Conservation (phyloP, 2,113 vertebrate genomes). For the Sinocyclocheilus maitianheensis region DNA sequence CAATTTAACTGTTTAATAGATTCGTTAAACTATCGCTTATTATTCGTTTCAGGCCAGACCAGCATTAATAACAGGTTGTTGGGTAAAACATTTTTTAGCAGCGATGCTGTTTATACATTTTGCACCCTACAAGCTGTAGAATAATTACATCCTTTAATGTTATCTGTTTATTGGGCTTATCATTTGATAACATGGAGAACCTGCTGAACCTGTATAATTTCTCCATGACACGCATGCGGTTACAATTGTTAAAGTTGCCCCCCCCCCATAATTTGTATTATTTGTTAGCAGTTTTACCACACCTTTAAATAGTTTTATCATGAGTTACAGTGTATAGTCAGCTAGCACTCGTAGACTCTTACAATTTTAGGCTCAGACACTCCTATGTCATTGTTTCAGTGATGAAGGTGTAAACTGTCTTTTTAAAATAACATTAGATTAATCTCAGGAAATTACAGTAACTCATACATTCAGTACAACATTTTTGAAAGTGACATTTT, state of each 20-base stretch:
- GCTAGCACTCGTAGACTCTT: not conserved
- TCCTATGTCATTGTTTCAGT: not conserved
- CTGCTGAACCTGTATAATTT: not conserved
- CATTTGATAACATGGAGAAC: not conserved
- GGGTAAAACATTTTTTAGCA: not conserved
- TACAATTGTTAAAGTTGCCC: not conserved
- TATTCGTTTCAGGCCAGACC: not conserved
- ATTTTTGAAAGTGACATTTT: not conserved
- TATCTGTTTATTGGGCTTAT: not conserved
- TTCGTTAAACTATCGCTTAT: not conserved
- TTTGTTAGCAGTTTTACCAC: not conserved
- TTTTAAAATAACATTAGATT: not conserved
- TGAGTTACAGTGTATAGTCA: not conserved
- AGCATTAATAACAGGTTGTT: not conserved
- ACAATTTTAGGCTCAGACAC: not conserved
- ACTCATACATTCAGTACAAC: not conserved
- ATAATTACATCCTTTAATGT: not conserved
- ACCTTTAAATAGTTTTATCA: not conserved
- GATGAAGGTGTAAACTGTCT: not conserved
- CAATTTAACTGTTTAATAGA: not conserved
- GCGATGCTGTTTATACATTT: not conserved
- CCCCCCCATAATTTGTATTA: not conserved
- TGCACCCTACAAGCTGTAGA: not conserved
- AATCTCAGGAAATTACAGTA: not conserved
- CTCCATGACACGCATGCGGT: not conserved